Evolutionary conservation across 2,113 vertebrate genomes (phyloP).

Genomic region (Rhegmatorhina hoffmannsi): DNA sequence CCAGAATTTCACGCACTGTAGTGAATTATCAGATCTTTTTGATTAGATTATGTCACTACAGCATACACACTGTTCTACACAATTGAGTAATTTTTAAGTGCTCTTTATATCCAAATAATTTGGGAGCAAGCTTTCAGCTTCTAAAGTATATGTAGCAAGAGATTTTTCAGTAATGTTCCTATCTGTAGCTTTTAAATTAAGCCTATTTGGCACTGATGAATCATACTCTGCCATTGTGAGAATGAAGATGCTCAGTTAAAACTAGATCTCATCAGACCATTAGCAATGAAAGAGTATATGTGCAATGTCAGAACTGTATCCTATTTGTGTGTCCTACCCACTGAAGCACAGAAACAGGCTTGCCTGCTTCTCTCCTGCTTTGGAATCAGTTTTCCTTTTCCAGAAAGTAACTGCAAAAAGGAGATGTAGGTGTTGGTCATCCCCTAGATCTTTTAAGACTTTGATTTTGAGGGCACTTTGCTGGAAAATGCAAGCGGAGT

Average conservation of each 20-base stretch:
- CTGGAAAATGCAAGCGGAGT: fast-evolving
- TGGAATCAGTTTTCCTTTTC: neutral
- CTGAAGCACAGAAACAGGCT: neutral
- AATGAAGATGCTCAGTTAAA: neutral
- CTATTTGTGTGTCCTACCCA: neutral
- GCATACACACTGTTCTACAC: neutral
- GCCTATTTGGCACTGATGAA: neutral
- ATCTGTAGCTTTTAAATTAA: neutral
- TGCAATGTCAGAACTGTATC: neutral
- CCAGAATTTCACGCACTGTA: slow-evolving; percentile 15
- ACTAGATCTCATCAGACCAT: neutral
- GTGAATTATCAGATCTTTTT: slow-evolving; percentile 16
- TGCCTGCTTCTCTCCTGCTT: neutral
- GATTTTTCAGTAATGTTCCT: neutral
- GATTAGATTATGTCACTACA: slow-evolving; percentile 30
- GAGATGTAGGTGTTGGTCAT: neutral
- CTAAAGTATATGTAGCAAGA: neutral
- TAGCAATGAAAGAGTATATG: neutral
- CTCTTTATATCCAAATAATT: slow-evolving; percentile 12
- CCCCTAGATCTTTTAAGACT: neutral
- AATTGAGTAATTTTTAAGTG: slow-evolving; percentile 40
- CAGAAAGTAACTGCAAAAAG: neutral
- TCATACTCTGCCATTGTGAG: neutral
- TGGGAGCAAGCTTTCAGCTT: neutral
- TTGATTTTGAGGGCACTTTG: neutral